Percentiles rank a stretch among this genome's conserved stretches.
These are phyloP conservation scores for Trisateles emortualis DNA, from an alignment of 2,888 invertebrate species.

Conservation along the genomic window DNA sequence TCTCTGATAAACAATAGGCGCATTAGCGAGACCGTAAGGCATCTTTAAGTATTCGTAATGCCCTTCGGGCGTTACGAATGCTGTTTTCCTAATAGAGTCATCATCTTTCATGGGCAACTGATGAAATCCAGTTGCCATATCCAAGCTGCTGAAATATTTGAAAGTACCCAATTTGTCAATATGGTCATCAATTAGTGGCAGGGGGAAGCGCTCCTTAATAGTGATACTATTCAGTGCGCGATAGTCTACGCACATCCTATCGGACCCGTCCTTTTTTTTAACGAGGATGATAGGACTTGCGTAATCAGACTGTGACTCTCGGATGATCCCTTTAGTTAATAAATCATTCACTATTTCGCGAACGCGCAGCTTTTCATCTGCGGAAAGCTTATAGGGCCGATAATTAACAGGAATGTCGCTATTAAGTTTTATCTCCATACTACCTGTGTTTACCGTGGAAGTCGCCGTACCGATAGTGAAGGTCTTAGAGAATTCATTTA, in stretches of 20 bases:
- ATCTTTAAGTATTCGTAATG: background rate
- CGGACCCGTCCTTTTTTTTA: constrained; percentile 2
- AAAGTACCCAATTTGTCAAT: background rate
- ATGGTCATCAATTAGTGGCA: background rate
- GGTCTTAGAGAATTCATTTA: too few relatives aligned
- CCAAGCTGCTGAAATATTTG: too few relatives aligned
- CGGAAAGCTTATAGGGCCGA: too few relatives aligned
- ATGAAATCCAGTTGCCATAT: too few relatives aligned
- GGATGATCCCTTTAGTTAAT: background rate
- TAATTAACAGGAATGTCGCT: too few relatives aligned
- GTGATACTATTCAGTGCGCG: constrained; percentile 1
- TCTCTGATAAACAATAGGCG: background rate
- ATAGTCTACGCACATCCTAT: constrained; percentile 1
- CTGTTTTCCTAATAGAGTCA: background rate
- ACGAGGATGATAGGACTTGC: constrained; percentile 1
- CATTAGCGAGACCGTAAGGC: background rate
- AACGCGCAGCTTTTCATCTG: too few relatives aligned
- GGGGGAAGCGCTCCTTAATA: background rate
- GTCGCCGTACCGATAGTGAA: too few relatives aligned
- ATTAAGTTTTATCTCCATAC: too few relatives aligned
- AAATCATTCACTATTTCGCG: background rate
- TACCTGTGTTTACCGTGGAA: too few relatives aligned
- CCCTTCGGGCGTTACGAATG: background rate
- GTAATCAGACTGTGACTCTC: background rate
- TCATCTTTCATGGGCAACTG: background rate